Conservation (phyloP, 2,113 vertebrate genomes). For the Saccopteryx leptura region DNA sequence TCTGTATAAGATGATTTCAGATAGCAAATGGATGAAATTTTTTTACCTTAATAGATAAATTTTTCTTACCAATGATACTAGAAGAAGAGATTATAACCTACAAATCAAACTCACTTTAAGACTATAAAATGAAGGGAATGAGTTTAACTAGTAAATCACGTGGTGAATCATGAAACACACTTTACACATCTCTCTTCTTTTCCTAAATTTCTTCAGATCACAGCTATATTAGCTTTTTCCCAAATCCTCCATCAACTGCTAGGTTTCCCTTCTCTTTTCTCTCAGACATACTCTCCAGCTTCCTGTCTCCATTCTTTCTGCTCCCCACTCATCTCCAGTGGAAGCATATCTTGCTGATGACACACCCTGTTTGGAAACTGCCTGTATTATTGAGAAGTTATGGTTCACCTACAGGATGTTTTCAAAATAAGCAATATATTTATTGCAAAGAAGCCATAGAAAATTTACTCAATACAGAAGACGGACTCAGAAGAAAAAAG, state of each 20-base stretch:
- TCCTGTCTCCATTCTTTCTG: not conserved
- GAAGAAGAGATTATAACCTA: conserved; percentile 14
- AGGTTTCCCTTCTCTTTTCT: not conserved
- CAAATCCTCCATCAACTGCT: not conserved
- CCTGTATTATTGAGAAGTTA: not conserved
- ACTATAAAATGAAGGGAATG: not conserved
- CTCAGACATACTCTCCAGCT: not conserved
- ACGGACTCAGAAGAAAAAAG: not conserved
- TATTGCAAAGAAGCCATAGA: not conserved
- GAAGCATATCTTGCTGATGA: not conserved
- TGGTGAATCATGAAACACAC: not conserved
- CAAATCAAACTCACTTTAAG: not conserved
- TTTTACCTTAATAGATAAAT: not conserved
- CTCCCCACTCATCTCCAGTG: not conserved
- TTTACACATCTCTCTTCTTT: conserved; percentile 16
- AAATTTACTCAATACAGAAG: conserved; percentile 8
- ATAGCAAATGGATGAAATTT: not conserved
- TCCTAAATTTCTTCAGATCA: not conserved
- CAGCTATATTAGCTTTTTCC: not conserved
- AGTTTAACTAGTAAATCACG: conserved; percentile 2
- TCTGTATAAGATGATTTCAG: not conserved
- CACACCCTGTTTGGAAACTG: not conserved
- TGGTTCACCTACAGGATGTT: not conserved
- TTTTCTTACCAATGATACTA: not conserved
- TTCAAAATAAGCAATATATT: not conserved